These are phyloP conservation scores for Choristoneura rosaceana DNA, from an alignment of 2,888 invertebrate species.

Conservation along the genomic window DNA sequence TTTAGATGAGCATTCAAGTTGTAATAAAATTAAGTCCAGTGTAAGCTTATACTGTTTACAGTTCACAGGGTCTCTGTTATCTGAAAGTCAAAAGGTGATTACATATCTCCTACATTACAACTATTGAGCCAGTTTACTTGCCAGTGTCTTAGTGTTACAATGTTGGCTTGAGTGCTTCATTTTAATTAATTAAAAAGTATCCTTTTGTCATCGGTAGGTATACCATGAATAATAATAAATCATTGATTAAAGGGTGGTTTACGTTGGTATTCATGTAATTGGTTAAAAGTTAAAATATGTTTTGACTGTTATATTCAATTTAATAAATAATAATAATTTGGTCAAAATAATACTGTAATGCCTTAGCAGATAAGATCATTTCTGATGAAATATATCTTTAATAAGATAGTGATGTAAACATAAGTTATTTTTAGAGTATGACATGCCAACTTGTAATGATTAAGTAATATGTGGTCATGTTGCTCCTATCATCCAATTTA, in stretches of 20 bases:
- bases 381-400: background rate
- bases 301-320: no score
- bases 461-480: no score
- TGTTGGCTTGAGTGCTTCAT: conserved; percentile 25
- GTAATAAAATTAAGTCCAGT: conserved; percentile 27
- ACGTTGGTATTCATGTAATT: no score
- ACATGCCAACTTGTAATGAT: background rate
- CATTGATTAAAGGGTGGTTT: no score
- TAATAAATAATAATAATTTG: background rate
- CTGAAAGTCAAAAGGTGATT: conserved; percentile 43
- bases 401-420: background rate
- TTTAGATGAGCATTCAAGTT: conserved; percentile 8
- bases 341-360: background rate
- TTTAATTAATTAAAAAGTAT: background rate
- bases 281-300: no score
- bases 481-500: no score
- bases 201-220: conserved; percentile 13
- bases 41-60: conserved; percentile 41
- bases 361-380: background rate
- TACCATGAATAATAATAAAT: background rate
- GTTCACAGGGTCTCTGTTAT: conserved; percentile 52
- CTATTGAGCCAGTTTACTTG: conserved; percentile 23
- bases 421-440: conserved; percentile 3
- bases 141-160: conserved; percentile 29
- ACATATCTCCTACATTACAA: conserved; percentile 19